Evolutionary conservation across 2,113 vertebrate species (phyloP).

Genomic region (Neogale vison): DNA sequence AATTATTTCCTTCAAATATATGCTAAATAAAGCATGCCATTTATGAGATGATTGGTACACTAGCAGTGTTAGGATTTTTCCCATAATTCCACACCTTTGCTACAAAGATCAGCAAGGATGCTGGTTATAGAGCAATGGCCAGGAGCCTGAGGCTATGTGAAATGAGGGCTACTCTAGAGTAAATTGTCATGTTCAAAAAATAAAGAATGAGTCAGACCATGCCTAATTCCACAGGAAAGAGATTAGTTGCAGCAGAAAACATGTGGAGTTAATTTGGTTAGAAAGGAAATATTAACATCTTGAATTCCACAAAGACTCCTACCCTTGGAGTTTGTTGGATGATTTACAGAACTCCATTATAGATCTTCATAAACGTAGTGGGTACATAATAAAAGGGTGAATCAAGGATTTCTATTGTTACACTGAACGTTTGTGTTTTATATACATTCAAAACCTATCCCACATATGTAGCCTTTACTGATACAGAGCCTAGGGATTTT

Average conservation of each 20-base stretch:
- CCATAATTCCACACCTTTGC: background rate
- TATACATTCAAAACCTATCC: background rate
- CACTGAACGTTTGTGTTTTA: background rate
- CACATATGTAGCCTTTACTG: background rate
- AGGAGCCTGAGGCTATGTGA: background rate
- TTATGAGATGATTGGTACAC: background rate
- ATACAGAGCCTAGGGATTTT: slow-evolving; percentile 27
- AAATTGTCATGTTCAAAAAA: slow-evolving; percentile 73
- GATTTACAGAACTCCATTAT: slow-evolving; percentile 1
- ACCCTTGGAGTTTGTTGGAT: slow-evolving; percentile 51
- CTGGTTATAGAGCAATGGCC: background rate
- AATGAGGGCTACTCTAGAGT: slow-evolving; percentile 61
- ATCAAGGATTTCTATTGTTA: slow-evolving; percentile 32
- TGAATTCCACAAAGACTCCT: slow-evolving; percentile 65
- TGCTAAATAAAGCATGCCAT: background rate
- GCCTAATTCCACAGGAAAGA: slow-evolving; percentile 77
- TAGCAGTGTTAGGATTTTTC: background rate
- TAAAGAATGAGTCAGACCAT: slow-evolving; percentile 77
- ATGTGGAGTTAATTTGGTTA: slow-evolving; percentile 77
- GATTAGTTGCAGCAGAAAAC: slow-evolving; percentile 73
- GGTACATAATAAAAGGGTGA: slow-evolving; percentile 15
- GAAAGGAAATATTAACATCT: slow-evolving; percentile 77
- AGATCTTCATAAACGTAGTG: slow-evolving; percentile 8
- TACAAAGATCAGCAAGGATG: background rate
- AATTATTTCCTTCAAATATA: background rate